Percentiles rank a stretch among this genome's conserved stretches.
Conservation (phyloP, 2,888 invertebrate species). For the Melanostoma scalare region DNA sequence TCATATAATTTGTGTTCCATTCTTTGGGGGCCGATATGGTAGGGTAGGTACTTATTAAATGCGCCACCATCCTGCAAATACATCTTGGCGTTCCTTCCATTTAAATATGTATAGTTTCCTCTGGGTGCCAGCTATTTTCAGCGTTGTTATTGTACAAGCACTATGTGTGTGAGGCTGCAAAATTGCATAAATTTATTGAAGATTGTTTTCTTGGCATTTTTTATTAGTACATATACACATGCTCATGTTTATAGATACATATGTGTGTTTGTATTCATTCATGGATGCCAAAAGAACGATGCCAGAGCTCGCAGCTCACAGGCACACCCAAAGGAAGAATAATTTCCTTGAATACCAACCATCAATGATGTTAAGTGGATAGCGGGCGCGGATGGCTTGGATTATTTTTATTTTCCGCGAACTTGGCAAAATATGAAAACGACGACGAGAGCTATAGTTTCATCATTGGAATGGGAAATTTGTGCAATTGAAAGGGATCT, state of each 20-base stretch:
- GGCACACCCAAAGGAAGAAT: conserved; percentile 4
- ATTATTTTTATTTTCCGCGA: conserved; percentile 45
- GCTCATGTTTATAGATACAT: too few species aligned
- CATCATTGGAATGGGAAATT: background rate
- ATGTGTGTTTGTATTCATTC: background rate
- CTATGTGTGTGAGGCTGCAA: conserved; percentile 21
- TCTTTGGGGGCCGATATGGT: conserved; percentile 12
- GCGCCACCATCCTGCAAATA: conserved; percentile 19
- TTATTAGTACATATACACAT: conserved; percentile 33
- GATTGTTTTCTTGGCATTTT: conserved; percentile 27
- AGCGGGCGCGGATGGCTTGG: background rate
- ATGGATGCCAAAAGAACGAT: conserved; percentile 9
- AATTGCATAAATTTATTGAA: conserved; percentile 53
- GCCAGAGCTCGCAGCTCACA: background rate
- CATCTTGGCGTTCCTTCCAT: background rate
- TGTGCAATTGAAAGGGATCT: background rate
- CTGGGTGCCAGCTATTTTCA: background rate
- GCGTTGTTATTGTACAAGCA: background rate
- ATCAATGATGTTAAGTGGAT: conserved; percentile 24
- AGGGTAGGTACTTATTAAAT: conserved; percentile 26
- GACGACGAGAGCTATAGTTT: conserved; percentile 24
- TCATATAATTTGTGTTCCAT: conserved; percentile 48
- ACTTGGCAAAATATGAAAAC: conserved; percentile 32
- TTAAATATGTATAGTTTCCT: conserved; percentile 5
- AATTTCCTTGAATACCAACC: background rate